Evolutionary conservation across 2,113 vertebrate species (phyloP), one percentile per base, ranked within the genome.

Genomic region (Aleadryas rufinucha): DNA sequence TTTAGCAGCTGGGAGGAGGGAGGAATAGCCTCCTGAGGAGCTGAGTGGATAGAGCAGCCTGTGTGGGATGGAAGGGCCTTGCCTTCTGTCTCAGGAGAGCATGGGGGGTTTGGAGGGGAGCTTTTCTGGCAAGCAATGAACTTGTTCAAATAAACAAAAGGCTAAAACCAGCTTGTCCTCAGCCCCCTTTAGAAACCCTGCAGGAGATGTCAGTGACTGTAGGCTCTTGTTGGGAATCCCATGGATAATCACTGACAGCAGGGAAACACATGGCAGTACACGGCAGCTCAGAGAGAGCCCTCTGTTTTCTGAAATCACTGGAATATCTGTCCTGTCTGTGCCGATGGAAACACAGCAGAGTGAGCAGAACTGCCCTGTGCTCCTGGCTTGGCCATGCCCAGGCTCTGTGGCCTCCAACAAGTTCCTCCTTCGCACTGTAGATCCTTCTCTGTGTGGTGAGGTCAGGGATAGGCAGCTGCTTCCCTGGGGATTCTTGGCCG

Each of bases 81-180:
- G 60, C 45, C 84, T 53, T 37, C 69, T 57, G 64, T 50, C 85
- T 88, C 10, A 7, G 39, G 52, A 31, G 27, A 70, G 74, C 1
- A 0, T 26, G 78, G 2, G 15, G 39, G 33, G 33, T 20, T 57
- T 5, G 13, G 50, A 28, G 44, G 44, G 52, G 70, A 82, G 24
- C 16, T 16, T 37, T 85, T 42, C 52, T 90, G 83, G 83, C 89
- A 87, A 75, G 79, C 47, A 24, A 9, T 1, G 2, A n/a, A 37
- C 83, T 88, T 66, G 70, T 83, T 69, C 71, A 95, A 95, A 94
- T 76, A 96, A 96, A 93, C 52, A 79, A 70, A 66, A 63, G 33
- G 42, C 84, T 83, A 88, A 91, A 94, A 91, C 0, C 63, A 93
- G 80, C 75, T 54, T 0, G 0, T 75, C 52, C 65, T 53, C 52